Percentiles rank a stretch among this genome's conserved stretches.
Evolutionary conservation across 2,113 vertebrate genomes (phyloP).

Genomic region (Gorsachius goisagi): DNA sequence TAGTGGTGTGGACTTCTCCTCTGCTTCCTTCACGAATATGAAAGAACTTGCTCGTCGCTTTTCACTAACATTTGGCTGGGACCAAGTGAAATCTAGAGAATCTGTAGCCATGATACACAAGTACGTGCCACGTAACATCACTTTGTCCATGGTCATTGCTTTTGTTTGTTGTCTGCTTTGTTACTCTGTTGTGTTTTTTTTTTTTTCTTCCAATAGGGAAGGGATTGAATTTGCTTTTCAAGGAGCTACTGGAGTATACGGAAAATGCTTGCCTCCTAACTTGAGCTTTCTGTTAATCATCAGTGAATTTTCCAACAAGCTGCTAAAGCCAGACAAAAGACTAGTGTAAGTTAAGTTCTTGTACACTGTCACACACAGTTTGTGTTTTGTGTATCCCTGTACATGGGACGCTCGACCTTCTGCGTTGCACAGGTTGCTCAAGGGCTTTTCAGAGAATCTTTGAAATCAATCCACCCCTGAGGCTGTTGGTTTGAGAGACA

Average conservation of each 20-base stretch:
- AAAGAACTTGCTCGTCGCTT: conserved; percentile 90
- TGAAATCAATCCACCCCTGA: not conserved
- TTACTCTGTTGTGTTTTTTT: not conserved
- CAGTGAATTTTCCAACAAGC: conserved; percentile 89
- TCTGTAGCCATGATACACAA: conserved; percentile 90
- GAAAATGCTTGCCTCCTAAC: conserved; percentile 73
- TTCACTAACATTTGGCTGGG: conserved; percentile 87
- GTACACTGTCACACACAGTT: not conserved
- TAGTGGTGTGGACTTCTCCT: conserved; percentile 58
- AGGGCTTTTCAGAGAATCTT: not conserved
- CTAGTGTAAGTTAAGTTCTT: conserved; percentile 80
- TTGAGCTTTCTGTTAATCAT: conserved; percentile 87
- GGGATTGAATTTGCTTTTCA: conserved; percentile 90
- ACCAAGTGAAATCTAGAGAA: conserved; percentile 87
- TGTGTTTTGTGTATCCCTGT: not conserved
- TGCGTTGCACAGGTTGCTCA: not conserved
- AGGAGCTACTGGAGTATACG: conserved; percentile 72
- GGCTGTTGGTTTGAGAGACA: not conserved
- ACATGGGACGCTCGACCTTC: not conserved
- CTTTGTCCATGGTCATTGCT: not conserved
- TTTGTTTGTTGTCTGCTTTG: not conserved
- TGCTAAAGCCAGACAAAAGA: conserved; percentile 90
- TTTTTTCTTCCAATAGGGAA: conserved; percentile 69
- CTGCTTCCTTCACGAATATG: conserved; percentile 85
- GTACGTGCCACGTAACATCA: conserved; percentile 62